Conservation (phyloP, 2,113 vertebrate species). For the Hypocryptadius cinnamomeus region DNA sequence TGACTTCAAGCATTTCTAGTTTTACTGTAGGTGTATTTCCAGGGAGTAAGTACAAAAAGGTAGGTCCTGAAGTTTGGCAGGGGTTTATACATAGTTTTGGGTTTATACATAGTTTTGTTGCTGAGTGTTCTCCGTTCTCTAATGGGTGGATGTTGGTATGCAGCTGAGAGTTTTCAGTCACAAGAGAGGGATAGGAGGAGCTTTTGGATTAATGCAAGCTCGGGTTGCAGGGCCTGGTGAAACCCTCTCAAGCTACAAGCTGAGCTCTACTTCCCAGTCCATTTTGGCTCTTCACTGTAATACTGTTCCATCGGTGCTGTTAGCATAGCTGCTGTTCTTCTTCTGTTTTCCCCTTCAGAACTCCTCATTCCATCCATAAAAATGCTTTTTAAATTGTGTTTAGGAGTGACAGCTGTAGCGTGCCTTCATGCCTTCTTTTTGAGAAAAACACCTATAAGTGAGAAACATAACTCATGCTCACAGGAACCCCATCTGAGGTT, state of each 20-base stretch:
- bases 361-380: neutral
- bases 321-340: neutral
- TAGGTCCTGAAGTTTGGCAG: neutral
- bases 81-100: neutral
- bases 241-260: neutral
- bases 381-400: neutral
- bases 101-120: neutral
- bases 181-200: neutral
- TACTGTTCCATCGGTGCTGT: neutral
- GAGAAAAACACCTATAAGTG: neutral
- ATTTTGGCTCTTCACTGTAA: neutral
- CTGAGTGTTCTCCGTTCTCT: neutral
- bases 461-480: neutral
- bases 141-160: neutral
- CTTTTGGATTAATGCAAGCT: neutral
- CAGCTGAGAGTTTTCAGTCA: neutral
- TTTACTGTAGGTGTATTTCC: neutral
- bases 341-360: neutral
- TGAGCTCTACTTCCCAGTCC: fast-evolving
- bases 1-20: neutral
- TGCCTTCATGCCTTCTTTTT: neutral
- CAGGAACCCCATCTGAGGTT: neutral
- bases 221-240: neutral
- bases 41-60: neutral
- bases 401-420: neutral